phyloP scores from a whole-genome alignment of 2,113 vertebrate genomes.

The Talpa occidentalis region DNA sequence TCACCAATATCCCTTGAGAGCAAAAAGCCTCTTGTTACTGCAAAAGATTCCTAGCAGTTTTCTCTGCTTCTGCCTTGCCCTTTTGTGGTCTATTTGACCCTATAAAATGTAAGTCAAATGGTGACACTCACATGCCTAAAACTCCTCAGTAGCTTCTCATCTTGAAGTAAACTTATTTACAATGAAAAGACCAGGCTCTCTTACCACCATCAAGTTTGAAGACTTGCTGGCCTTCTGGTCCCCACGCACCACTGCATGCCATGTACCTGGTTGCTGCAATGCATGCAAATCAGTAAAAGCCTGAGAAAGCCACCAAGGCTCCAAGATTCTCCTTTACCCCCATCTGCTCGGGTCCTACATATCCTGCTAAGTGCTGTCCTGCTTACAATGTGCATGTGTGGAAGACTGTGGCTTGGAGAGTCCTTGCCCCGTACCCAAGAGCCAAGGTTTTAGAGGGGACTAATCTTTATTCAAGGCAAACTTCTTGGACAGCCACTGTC shows the following conservation, averaged over 20 bases:
- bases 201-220: background rate
- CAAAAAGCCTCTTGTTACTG: background rate
- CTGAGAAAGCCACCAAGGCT: no score
- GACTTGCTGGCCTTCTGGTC: no score
- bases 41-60: background rate
- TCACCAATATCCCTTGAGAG: background rate
- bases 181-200: background rate
- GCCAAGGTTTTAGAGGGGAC: background rate
- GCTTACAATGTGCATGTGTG: no score
- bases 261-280: no score
- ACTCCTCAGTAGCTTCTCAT: background rate
- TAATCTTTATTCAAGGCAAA: background rate
- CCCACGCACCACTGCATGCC: no score
- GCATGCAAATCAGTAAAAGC: no score
- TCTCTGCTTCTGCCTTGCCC: background rate
- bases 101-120: background rate
- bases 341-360: no score
- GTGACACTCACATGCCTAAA: background rate
- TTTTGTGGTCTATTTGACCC: background rate
- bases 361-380: no score
- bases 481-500: background rate
- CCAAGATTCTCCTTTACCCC: no score
- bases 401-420: background rate
- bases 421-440: background rate
- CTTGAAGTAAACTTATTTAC: background rate